A percentile compares a stretch with the other conserved stretches of the same genome.
These are phyloP conservation scores for Euclidia mi DNA, from an alignment of 2,888 invertebrate genomes.

Conservation along the genomic window DNA sequence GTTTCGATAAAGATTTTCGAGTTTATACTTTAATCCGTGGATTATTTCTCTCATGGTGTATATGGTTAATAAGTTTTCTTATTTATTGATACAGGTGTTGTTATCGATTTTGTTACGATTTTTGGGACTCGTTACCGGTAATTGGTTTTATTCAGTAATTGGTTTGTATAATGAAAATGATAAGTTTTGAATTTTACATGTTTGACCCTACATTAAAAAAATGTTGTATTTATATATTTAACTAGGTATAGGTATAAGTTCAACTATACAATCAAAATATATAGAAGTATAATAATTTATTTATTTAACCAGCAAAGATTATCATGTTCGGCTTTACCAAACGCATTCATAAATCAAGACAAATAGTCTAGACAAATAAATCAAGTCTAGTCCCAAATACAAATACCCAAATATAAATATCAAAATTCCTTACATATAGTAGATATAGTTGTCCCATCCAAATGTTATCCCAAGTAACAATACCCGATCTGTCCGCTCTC, in stretches of 20 bases:
- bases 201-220: too few relatives aligned
- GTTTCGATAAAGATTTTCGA: slow-evolving; percentile 50
- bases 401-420: not conserved
- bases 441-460: not conserved
- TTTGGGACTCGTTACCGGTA: not conserved
- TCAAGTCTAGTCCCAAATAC: too few relatives aligned
- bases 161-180: slow-evolving; percentile 1
- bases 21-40: slow-evolving; percentile 25
- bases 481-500: not conserved
- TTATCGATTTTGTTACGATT: slow-evolving; percentile 4
- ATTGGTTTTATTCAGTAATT: slow-evolving; percentile 2
- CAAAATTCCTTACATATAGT: too few relatives aligned
- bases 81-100: slow-evolving; percentile 41
- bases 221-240: not conserved
- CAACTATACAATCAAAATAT: too few relatives aligned
- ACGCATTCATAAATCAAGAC: too few relatives aligned
- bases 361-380: too few relatives aligned
- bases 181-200: too few relatives aligned
- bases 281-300: too few relatives aligned
- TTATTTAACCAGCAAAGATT: too few relatives aligned
- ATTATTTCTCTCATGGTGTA: slow-evolving; percentile 28
- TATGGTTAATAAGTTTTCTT: slow-evolving; percentile 37
- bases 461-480: not conserved
- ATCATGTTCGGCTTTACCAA: too few relatives aligned
- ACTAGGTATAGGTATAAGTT: not conserved